These are phyloP conservation scores for Myocastor coypus DNA, from an alignment of 2,113 vertebrate species.

Conservation along the genomic window DNA sequence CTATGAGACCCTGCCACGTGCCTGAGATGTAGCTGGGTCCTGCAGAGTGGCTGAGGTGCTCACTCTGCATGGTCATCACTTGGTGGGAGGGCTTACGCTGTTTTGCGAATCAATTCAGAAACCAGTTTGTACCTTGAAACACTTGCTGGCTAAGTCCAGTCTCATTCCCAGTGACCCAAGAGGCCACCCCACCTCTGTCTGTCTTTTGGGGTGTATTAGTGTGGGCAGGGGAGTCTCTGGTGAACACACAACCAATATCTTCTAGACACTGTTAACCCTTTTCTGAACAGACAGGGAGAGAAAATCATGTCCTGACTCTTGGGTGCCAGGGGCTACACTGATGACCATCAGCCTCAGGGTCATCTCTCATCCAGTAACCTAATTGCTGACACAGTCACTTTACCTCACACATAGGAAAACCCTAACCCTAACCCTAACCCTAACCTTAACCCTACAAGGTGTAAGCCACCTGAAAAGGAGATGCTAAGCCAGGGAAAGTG, in stretches of 20 bases:
- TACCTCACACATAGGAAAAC: background rate
- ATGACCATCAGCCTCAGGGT: background rate
- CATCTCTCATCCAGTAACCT: background rate
- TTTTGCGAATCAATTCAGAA: conserved; percentile 1
- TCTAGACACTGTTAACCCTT: background rate
- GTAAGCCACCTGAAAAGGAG: background rate
- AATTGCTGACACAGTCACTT: background rate
- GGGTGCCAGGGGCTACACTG: background rate
- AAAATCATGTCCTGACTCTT: background rate
- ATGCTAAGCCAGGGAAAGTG: background rate
- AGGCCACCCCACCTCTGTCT: too few species aligned
- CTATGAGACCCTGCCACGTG: background rate
- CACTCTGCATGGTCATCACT: conserved; percentile 54
- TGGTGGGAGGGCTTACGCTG: background rate
- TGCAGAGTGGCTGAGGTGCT: background rate
- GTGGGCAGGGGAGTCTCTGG: background rate
- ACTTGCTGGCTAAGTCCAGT: background rate
- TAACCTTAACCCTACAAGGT: background rate
- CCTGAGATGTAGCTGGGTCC: background rate
- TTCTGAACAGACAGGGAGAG: background rate
- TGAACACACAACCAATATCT: background rate
- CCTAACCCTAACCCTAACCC: too few species aligned
- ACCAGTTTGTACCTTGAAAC: background rate
- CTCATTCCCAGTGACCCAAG: background rate
- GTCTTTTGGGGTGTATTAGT: rapidly evolving